phyloP scores from a whole-genome alignment of 1,140 invertebrate genomes.

The Panagrolaimus sp. region DNA sequence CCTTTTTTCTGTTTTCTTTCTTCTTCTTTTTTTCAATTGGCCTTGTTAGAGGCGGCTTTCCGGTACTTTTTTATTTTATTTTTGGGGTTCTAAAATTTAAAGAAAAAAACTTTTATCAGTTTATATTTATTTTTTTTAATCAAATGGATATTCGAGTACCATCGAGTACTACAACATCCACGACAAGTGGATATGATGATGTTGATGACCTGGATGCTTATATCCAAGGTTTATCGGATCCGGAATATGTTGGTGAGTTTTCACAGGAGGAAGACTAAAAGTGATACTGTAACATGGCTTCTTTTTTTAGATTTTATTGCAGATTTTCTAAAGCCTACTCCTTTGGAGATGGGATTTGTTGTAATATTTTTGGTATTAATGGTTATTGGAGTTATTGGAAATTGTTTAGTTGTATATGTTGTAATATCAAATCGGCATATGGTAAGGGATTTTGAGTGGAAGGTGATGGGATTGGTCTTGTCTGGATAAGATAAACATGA shows the following conservation, averaged over 20 bases:
- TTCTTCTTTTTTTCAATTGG: background rate
- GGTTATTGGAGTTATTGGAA: constrained; percentile 27
- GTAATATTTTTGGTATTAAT: constrained; percentile 24
- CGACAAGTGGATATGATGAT: background rate
- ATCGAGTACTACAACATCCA: background rate
- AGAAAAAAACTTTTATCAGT: too few relatives aligned
- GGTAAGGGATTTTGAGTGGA: constrained; percentile 15
- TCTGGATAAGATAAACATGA: too few relatives aligned
- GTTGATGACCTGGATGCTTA: background rate
- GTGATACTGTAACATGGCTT: too few relatives aligned
- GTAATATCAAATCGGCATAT: constrained; percentile 23
- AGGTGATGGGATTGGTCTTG: too few relatives aligned
- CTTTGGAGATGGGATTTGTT: constrained; percentile 22
- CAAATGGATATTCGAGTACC: background rate
- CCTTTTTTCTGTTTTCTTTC: background rate
- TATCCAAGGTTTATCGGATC: constrained; percentile 10
- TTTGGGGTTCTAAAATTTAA: too few relatives aligned
- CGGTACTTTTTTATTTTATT: too few relatives aligned
- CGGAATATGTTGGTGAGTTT: constrained; percentile 12
- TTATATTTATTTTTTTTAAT: too few relatives aligned
- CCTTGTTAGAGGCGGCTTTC: constrained; percentile 1
- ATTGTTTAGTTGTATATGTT: constrained; percentile 30
- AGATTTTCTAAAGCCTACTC: constrained; percentile 22
- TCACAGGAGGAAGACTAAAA: too few relatives aligned
- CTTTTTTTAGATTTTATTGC: constrained; percentile 22